These are phyloP conservation scores for Lacerta bilineata DNA, from an alignment of 2,797 vertebrate species.

Conservation along the genomic window DNA sequence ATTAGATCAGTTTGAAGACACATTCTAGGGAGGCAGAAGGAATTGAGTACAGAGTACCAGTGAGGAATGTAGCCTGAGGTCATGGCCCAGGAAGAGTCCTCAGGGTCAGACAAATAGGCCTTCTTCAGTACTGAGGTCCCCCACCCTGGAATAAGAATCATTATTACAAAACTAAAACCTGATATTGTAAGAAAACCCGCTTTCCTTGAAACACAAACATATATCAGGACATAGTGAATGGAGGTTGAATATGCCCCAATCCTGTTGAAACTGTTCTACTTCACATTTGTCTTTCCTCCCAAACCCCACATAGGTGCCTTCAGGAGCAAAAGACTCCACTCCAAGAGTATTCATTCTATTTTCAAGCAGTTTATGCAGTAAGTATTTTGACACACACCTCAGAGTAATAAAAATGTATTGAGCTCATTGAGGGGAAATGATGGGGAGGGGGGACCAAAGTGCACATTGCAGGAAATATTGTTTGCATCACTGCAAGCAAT, in stretches of 20 bases:
- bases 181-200: no score
- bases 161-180: no score
- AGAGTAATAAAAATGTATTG: conserved; percentile 5
- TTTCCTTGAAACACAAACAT: no score
- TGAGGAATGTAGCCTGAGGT: no score
- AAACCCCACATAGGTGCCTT: not conserved
- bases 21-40: no score
- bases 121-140: no score
- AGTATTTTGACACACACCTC: conserved; percentile 25
- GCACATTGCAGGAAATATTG: not conserved
- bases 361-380: not conserved
- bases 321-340: not conserved
- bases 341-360: fast-evolving
- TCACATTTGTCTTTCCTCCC: not conserved
- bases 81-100: no score
- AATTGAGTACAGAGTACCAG: no score
- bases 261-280: not conserved
- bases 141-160: no score
- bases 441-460: conserved; percentile 21
- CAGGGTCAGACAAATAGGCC: no score
- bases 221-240: not conserved
- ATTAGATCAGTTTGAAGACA: no score
- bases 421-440: not conserved
- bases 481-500: not conserved
- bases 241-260: not conserved